Evolutionary conservation across 2,113 vertebrate genomes (phyloP).

Genomic region (Copsychus sechellarum): DNA sequence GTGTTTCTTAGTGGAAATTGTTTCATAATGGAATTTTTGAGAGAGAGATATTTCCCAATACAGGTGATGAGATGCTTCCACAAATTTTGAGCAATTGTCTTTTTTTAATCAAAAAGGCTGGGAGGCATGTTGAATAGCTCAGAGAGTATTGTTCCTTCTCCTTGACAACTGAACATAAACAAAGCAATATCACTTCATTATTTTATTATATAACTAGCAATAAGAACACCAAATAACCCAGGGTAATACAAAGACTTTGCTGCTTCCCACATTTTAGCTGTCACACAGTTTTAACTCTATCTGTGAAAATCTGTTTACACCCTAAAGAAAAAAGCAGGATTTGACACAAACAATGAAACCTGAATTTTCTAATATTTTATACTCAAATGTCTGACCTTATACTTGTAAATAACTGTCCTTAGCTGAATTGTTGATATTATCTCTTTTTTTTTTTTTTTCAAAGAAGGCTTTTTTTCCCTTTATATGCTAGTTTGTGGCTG

Average conservation of each 20-base stretch:
- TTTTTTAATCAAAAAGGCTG: conserved; percentile 11
- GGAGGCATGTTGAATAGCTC: not conserved
- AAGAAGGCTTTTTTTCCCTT: not conserved
- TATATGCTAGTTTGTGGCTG: not conserved
- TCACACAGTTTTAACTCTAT: not conserved
- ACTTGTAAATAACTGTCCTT: not conserved
- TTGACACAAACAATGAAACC: not conserved
- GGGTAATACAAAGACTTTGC: not conserved
- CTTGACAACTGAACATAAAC: conserved; percentile 2
- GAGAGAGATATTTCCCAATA: not conserved
- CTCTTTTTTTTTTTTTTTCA: not conserved
- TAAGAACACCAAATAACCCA: not conserved
- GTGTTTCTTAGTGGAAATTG: not conserved
- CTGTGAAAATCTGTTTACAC: not conserved
- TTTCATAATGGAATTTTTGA: not conserved
- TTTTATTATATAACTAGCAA: not conserved
- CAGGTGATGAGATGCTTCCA: not conserved
- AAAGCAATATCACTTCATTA: not conserved
- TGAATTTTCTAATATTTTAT: not conserved
- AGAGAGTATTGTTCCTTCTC: not conserved
- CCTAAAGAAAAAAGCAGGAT: not conserved
- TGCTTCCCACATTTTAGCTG: not conserved
- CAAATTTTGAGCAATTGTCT: not conserved
- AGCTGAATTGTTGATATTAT: not conserved
- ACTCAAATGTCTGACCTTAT: not conserved